Base-by-base conservation (phyloP, 2,888 invertebrate species). In the Lampropteryx suffumata region DNA sequence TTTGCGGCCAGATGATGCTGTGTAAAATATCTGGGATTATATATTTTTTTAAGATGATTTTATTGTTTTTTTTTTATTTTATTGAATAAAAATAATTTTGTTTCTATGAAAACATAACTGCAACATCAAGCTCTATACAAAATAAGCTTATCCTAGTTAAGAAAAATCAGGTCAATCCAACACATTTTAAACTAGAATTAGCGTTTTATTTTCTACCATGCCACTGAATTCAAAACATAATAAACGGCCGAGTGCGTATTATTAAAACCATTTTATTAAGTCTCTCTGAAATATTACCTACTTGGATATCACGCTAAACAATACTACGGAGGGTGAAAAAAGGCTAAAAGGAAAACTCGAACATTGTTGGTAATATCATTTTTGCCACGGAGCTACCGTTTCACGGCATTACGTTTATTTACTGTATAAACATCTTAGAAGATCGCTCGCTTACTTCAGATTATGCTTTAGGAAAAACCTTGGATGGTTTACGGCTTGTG, bases 291-390 rank as follows among this genome's bases (percentile, higher is more conserved):
- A 40, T 43, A 51, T 51, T 42, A 44, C 42, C 34, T 43, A 33
- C 37, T 43, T 48, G 29, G 27, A 39, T 48, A 58, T 45, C 47
- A 42, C 35, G 32, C 33, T 40, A 48, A 52, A 55, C 30, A 58
- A 55, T 41, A 48, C 39, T 29, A 32, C 10, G 24, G 39, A 37
- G 52, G 48, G 42, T 37, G 42, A 33, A 37, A 34, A n/a, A 51
- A 54, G 32, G 55, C 35, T 42, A 39, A 44, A 52, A 52, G 45
- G 42, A 49, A 55, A 52, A 33, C 46, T 29, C 14, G 26, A 51
- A 47, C 43, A 49, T 46, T 50, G 39, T 27, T 35, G 36, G 37
- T 45, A 40, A 44, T 39, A 32, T 45, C 14, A 48, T 45, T 41
- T 43, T 37, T 12, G 41, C 26, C 45, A n/a, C 37, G 45, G 21